These are phyloP conservation scores for Heliconius charithonia DNA, from an alignment of 2,888 invertebrate genomes.

Conservation along the genomic window DNA sequence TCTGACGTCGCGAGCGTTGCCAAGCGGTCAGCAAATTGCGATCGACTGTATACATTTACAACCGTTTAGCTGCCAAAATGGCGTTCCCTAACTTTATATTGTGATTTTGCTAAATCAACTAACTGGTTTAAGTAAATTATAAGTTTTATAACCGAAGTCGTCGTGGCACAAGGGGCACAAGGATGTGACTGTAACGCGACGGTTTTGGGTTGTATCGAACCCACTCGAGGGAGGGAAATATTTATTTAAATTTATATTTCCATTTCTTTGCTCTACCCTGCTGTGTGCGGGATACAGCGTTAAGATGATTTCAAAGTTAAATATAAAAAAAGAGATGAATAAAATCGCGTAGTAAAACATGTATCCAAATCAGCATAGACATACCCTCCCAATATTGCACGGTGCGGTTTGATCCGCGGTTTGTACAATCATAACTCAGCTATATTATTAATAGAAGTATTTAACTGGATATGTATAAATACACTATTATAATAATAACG, in stretches of 20 bases:
- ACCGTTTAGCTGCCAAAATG: neutral
- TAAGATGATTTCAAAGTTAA: too few relatives aligned
- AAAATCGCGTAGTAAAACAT: neutral
- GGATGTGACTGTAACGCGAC: too few relatives aligned
- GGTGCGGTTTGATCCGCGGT: conserved; percentile 2
- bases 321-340: neutral
- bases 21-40: conserved; percentile 19
- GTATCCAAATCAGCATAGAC: neutral
- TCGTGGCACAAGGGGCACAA: too few relatives aligned
- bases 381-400: neutral
- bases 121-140: too few relatives aligned
- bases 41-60: neutral
- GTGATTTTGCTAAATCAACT: too few relatives aligned
- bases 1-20: conserved; percentile 2
- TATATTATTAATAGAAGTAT: conserved; percentile 3
- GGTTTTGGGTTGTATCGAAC: too few relatives aligned
- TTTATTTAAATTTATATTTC: too few relatives aligned
- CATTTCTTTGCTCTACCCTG: too few relatives aligned
- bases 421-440: conserved; percentile 6
- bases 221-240: too few relatives aligned
- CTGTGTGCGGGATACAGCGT: too few relatives aligned
- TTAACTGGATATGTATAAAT: neutral
- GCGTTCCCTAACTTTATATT: too few relatives aligned
- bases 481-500: neutral
- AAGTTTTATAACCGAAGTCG: too few relatives aligned